Evolutionary conservation across 2,888 invertebrate species (phyloP).

Genomic region (Anthophora plumipes): DNA sequence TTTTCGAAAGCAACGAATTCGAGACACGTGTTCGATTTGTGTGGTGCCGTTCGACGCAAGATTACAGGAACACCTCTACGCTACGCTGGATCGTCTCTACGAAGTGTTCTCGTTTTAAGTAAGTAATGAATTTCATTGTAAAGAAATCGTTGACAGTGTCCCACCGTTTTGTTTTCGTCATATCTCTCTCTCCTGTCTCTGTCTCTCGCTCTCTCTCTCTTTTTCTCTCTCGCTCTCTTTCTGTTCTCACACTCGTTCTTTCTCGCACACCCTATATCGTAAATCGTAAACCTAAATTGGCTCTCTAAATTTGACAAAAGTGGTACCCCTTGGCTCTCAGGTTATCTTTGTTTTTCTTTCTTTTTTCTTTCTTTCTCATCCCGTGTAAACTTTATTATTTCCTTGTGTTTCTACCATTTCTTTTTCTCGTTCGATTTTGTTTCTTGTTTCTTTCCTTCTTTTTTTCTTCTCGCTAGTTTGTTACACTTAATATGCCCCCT

Average conservation of each 20-base stretch:
- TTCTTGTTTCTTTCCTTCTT: constrained; percentile 8
- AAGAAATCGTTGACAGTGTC: constrained; percentile 55
- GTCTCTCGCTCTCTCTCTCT: background rate
- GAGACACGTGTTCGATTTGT: constrained; percentile 41
- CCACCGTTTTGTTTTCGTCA: constrained; percentile 2
- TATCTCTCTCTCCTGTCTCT: background rate
- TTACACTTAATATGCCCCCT: constrained; percentile 31
- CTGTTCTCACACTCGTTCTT: constrained; percentile 13
- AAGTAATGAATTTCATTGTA: constrained; percentile 71
- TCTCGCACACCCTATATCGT: constrained; percentile 57
- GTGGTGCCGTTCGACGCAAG: constrained; percentile 54
- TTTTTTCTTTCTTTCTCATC: constrained; percentile 13
- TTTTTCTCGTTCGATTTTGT: constrained; percentile 5
- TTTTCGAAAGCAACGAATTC: constrained; percentile 36
- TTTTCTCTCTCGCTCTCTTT: constrained; percentile 1
- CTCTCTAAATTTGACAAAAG: constrained; percentile 76
- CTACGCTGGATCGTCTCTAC: constrained; percentile 69
- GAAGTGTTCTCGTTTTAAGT: constrained; percentile 57
- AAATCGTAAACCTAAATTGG: constrained; percentile 71
- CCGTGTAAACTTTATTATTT: constrained; percentile 39
- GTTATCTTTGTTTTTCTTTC: too few species aligned
- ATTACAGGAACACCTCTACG: constrained; percentile 69
- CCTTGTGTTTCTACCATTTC: background rate
- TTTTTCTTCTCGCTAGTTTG: constrained; percentile 25
- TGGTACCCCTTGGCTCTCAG: constrained; percentile 72